phyloP scores from a whole-genome alignment of 2,113 vertebrate species.

The Chrysochloris asiatica region DNA sequence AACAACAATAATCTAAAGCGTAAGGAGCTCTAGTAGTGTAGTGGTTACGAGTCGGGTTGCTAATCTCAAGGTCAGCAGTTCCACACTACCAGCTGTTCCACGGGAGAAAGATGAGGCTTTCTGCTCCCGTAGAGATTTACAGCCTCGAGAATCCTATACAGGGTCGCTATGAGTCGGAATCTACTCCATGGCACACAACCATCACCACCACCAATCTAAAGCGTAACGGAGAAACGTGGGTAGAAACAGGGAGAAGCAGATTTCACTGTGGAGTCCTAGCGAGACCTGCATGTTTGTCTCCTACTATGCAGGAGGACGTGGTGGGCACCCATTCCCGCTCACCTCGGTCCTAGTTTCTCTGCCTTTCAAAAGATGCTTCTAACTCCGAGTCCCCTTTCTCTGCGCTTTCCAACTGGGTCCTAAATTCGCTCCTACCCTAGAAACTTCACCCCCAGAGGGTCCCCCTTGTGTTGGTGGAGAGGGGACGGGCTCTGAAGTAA shows the following conservation, averaged over 20 bases:
- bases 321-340: not conserved
- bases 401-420: not conserved
- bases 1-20: too few relatives aligned
- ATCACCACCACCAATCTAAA: not conserved
- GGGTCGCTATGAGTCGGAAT: too few relatives aligned
- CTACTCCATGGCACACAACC: too few relatives aligned
- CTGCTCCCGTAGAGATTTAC: too few relatives aligned
- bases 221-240: not conserved
- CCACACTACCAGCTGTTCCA: too few relatives aligned
- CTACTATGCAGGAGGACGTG: not conserved
- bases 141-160: too few relatives aligned
- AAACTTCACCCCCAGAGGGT: not conserved
- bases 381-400: not conserved
- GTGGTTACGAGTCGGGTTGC: too few relatives aligned
- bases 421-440: not conserved
- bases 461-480: not conserved
- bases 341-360: not conserved
- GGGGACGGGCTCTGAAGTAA: not conserved
- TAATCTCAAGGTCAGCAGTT: too few relatives aligned
- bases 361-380: too few relatives aligned
- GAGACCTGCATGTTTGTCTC: rapidly evolving
- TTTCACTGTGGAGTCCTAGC: not conserved
- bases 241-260: not conserved
- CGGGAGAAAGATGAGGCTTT: too few relatives aligned
- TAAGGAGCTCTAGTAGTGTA: too few relatives aligned